These are phyloP conservation scores for Hirtodrosophila alboralis DNA, from an alignment of 2,888 invertebrate genomes.

Conservation along the genomic window DNA sequence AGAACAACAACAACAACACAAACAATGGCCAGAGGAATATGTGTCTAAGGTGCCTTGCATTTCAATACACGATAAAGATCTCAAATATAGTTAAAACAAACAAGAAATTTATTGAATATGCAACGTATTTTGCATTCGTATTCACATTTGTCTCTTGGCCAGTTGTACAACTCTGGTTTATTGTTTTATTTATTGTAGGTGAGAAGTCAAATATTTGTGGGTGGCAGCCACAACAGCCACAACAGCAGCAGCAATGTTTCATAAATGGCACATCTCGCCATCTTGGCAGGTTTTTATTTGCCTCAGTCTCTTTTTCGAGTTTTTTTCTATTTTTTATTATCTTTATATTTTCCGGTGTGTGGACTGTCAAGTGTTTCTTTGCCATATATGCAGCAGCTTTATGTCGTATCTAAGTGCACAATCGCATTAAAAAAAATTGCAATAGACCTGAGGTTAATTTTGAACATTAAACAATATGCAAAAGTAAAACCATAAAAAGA, in stretches of 20 bases:
- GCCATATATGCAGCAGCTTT: slow-evolving; percentile 34
- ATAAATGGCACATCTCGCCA: slow-evolving; percentile 73
- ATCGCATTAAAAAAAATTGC: slow-evolving; percentile 47
- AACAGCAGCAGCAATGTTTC: slow-evolving; percentile 41
- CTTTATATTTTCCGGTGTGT: too few species aligned
- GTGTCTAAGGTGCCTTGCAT: slow-evolving; percentile 51
- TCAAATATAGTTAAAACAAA: slow-evolving; percentile 79
- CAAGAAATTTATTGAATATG: slow-evolving; percentile 79
- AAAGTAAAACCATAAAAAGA: slow-evolving; percentile 36
- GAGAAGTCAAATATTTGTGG: slow-evolving; percentile 79
- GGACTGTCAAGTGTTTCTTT: slow-evolving; percentile 57
- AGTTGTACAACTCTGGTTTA: slow-evolving; percentile 69
- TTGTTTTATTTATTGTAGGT: slow-evolving; percentile 79
- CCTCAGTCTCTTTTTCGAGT: slow-evolving; percentile 64
- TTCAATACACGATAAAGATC: slow-evolving; percentile 75
- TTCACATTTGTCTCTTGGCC: slow-evolving; percentile 67
- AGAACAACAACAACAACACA: slow-evolving; percentile 26
- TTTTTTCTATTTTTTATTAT: too few species aligned
- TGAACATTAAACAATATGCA: slow-evolving; percentile 67
- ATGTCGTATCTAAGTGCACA: slow-evolving; percentile 54
- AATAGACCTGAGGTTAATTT: slow-evolving; percentile 67
- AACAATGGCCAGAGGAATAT: slow-evolving; percentile 48
- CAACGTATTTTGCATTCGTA: slow-evolving; percentile 64
- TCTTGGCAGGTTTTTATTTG: slow-evolving; percentile 70
- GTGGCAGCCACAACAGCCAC: slow-evolving; percentile 55